A percentile compares a stretch with the other conserved stretches of the same genome.
phyloP scores from a whole-genome alignment of 1,140 invertebrate genomes.

The Hylaeus volcanicus region DNA sequence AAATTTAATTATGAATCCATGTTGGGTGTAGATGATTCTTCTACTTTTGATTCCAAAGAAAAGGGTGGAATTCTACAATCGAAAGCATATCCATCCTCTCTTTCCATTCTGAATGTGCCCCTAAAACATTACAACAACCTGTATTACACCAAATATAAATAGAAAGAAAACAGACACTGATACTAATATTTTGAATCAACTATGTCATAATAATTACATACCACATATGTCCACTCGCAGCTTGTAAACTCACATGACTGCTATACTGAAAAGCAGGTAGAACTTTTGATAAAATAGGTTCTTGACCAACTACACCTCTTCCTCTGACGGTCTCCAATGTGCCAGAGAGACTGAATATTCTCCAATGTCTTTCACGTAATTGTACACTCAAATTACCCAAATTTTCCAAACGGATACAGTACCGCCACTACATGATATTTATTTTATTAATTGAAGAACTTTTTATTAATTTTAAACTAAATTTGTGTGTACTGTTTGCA shows the following conservation, averaged over 20 bases:
- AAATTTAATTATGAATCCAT: constrained; percentile 51
- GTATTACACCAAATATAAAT: not conserved
- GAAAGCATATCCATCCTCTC: constrained; percentile 97
- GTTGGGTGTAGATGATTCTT: constrained; percentile 81
- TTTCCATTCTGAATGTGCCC: constrained; percentile 98
- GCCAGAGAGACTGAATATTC: constrained; percentile 96
- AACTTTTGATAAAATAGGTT: constrained; percentile 92
- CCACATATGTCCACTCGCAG: constrained; percentile 99
- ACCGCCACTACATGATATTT: constrained; percentile 89
- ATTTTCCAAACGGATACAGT: constrained; percentile 98
- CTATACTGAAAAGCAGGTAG: constrained; percentile 98
- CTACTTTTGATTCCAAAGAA: constrained; percentile 95
- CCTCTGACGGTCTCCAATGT: constrained; percentile 97
- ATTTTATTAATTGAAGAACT: constrained; percentile 9
- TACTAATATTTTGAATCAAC: not conserved
- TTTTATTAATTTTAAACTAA: not conserved
- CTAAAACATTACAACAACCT: constrained; percentile 78
- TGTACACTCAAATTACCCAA: constrained; percentile 93
- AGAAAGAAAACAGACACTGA: not conserved
- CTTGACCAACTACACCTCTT: constrained; percentile 96
- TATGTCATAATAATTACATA: constrained; percentile 73
- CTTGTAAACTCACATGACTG: constrained; percentile 97
- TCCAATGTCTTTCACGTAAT: constrained; percentile 96
- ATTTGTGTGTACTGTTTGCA: not conserved
- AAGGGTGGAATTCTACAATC: constrained; percentile 98